Conservation (phyloP, 2,888 invertebrate genomes). For the Portevinia maculata region DNA sequence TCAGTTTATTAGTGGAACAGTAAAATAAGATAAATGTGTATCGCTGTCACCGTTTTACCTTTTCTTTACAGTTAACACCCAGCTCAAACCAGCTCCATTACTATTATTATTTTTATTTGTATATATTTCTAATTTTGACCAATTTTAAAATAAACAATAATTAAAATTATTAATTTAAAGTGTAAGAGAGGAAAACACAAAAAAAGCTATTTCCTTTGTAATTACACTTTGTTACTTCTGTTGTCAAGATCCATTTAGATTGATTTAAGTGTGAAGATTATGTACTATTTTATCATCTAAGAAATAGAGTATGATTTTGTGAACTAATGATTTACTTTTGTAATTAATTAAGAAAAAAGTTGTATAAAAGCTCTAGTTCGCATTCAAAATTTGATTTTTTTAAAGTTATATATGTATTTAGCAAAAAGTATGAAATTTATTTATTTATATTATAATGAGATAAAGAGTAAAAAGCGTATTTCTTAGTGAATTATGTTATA, state of each 20-base stretch:
- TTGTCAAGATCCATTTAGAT: constrained; percentile 40
- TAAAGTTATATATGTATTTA: constrained; percentile 37
- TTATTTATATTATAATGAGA: constrained; percentile 16
- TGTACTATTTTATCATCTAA: constrained; percentile 72
- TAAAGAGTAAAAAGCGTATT: constrained; percentile 50
- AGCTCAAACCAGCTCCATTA: constrained; percentile 70
- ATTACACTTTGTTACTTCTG: constrained; percentile 38
- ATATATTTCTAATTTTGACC: constrained; percentile 47
- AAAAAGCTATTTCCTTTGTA: constrained; percentile 10
- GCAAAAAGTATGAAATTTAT: constrained; percentile 51
- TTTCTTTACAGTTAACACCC: constrained; percentile 59
- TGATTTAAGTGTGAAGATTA: constrained; percentile 36
- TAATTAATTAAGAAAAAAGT: constrained; percentile 25
- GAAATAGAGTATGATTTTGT: constrained; percentile 58
- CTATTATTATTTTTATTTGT: constrained; percentile 6
- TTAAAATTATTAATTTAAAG: constrained; percentile 30
- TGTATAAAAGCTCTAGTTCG: constrained; percentile 64
- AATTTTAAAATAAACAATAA: constrained; percentile 40
- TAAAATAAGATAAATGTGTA: constrained; percentile 16
- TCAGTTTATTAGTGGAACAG: constrained; percentile 15
- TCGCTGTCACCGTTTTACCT: constrained; percentile 47
- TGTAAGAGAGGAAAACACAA: constrained; percentile 8
- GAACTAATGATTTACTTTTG: constrained; percentile 42
- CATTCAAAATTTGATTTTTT: constrained; percentile 51
- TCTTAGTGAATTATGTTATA: constrained; percentile 13